These are phyloP conservation scores for Setophaga kirtlandii DNA, from an alignment of 2,113 vertebrate species.

Conservation along the genomic window DNA sequence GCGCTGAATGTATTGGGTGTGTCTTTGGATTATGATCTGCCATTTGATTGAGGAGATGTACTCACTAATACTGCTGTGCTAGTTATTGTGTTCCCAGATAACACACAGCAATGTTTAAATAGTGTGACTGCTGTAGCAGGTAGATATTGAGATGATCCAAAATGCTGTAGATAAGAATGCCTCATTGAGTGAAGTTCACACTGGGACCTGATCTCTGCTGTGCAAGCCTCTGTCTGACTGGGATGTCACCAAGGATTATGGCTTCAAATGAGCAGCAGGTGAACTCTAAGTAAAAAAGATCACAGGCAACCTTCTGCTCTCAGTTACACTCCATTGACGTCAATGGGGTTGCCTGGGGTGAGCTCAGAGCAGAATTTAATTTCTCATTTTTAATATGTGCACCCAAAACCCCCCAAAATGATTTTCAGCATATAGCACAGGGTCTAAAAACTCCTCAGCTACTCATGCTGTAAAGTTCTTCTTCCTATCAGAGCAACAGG, in stretches of 20 bases:
- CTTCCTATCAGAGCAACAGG: background rate
- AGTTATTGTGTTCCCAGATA: background rate
- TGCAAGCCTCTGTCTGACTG: background rate
- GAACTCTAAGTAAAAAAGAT: constrained; percentile 60
- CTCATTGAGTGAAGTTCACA: background rate
- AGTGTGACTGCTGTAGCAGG: background rate
- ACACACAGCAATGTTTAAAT: background rate
- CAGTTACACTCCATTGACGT: constrained; percentile 60
- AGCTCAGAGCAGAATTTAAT: background rate
- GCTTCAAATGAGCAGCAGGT: constrained; percentile 63
- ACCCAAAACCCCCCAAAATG: background rate
- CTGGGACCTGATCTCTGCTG: background rate
- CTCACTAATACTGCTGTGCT: background rate
- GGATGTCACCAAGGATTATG: constrained; percentile 65
- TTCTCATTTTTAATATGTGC: background rate
- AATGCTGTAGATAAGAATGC: background rate
- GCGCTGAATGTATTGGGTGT: background rate
- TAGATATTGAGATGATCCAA: background rate
- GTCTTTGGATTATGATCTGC: background rate
- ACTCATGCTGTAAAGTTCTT: background rate
- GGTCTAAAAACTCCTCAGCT: background rate
- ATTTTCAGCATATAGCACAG: background rate
- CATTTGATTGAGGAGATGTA: background rate
- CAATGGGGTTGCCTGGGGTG: constrained; percentile 43
- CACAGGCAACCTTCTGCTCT: constrained; percentile 61